A percentile compares a stretch with the other conserved stretches of the same genome.
phyloP scores from a whole-genome alignment of 2,888 invertebrate genomes.

The Ditylenchus weischeri region DNA sequence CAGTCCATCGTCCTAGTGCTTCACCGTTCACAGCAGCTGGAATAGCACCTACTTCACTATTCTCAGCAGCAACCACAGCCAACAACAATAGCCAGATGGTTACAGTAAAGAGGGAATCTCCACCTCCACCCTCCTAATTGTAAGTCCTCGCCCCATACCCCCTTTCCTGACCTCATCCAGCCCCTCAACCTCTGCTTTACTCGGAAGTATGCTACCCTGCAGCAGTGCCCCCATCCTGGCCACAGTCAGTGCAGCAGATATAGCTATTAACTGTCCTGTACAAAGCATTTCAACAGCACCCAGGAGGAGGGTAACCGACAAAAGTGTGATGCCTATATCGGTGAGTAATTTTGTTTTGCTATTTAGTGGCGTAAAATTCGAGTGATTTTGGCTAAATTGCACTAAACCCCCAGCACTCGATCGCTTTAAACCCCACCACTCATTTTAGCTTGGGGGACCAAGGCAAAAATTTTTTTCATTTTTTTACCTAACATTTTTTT shows the following conservation, averaged over 20 bases:
- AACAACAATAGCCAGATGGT: neutral
- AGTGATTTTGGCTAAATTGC: too few species aligned
- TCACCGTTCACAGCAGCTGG: neutral
- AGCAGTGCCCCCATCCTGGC: neutral
- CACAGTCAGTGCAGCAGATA: neutral
- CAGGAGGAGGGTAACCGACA: slow-evolving; percentile 50
- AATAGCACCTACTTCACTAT: too few species aligned
- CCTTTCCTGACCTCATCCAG: neutral
- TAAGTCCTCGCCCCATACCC: slow-evolving; percentile 1
- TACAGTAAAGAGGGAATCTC: neutral
- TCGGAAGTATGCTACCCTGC: neutral
- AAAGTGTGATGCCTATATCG: slow-evolving; percentile 48
- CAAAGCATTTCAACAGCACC: slow-evolving; percentile 14
- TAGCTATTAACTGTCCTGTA: neutral
- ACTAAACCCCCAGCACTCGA: too few species aligned
- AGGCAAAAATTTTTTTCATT: too few species aligned
- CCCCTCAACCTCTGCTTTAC: neutral
- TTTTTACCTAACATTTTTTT: too few species aligned
- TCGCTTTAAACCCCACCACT: too few species aligned
- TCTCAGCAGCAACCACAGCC: neutral
- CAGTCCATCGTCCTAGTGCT: neutral
- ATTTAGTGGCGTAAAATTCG: too few species aligned
- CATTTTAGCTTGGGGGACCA: too few species aligned
- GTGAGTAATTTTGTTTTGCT: too few species aligned
- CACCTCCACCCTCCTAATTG: neutral